Base-by-base conservation (phyloP, 2,797 vertebrate species). In the Esox lucius region DNA sequence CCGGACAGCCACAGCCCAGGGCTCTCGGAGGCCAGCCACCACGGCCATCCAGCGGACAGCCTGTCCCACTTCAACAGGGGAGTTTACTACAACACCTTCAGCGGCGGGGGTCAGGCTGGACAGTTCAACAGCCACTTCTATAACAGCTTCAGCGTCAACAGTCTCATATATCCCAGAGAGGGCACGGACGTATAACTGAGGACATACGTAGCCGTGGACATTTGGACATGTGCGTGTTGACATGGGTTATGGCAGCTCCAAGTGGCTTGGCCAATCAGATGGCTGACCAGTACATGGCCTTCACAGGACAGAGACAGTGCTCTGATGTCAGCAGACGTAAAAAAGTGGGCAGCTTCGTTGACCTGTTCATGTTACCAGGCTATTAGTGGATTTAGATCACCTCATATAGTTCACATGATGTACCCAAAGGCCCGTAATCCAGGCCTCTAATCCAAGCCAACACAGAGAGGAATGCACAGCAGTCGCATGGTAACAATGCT, bases 101-200 rank as follows among this genome's bases (percentile, higher is more conserved):
- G 56, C 12, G 92, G 86, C 68, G 74, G 93, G 62, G 89, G 93
- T 67, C 97, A 97, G 84, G 22, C 56, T 12, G 91, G 93, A 88
- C 95, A 97, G 81, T 97, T 95, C 81, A 92, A 95, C 89, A 89
- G 94, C 73, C 96, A 97, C 78, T 97, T 98, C 89, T 98, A 98
- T 91, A 99, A 98, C 90, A 95, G 93, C 90, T 97, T 98, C 92
- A 96, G 96, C 0, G 96, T 99, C 73, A 99, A 97, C 92, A 98
- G 96, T 88, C 89, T 99, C 82, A 96, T 98, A 75, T 98, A 98
- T 67, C 95, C 96, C 9, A 84, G 96, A 77, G 98, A 99, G n/a
- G 97, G 97, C 71, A 93, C 96, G 0, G 87, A 87, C 56, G 91
- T 93, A 87, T 59, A 59, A 51, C 9, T 17, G 5, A 8, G 19